Evolutionary conservation across 2,797 vertebrate species (phyloP).

Genomic region (Notoglanidium macrostoma): DNA sequence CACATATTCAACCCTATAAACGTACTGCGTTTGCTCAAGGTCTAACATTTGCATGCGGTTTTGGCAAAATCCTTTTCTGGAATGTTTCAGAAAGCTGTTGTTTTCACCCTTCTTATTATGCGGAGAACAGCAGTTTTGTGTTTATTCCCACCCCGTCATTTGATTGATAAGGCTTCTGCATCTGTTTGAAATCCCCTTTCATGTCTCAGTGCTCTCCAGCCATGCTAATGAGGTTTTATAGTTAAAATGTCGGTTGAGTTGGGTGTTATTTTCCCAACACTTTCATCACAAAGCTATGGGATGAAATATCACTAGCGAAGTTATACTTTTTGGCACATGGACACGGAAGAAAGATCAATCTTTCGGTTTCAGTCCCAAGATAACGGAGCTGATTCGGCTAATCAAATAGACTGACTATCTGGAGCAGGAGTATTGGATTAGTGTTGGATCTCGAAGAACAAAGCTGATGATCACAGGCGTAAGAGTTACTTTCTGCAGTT

Average conservation of each 20-base stretch:
- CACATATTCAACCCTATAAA: not conserved
- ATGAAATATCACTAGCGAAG: not conserved
- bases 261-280: not conserved
- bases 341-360: constrained; percentile 25
- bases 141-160: not conserved
- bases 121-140: not conserved
- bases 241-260: not conserved
- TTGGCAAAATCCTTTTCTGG: not conserved
- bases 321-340: not conserved
- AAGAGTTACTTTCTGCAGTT: not conserved
- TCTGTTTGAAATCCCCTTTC: not conserved
- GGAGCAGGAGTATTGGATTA: not conserved
- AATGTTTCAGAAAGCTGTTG: not conserved
- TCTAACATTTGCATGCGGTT: not conserved
- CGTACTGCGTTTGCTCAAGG: not conserved
- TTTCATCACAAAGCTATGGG: not conserved
- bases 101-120: not conserved
- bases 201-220: not conserved
- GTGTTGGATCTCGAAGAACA: not conserved
- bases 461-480: not conserved
- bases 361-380: constrained; percentile 25
- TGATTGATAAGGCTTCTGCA: not conserved
- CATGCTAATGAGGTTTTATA: not conserved
- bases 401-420: constrained; percentile 23
- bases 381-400: not conserved